A percentile compares a stretch with the other conserved stretches of the same genome.
phyloP scores from a whole-genome alignment of 2,113 vertebrate species.

The Percopsis transmontana region DNA sequence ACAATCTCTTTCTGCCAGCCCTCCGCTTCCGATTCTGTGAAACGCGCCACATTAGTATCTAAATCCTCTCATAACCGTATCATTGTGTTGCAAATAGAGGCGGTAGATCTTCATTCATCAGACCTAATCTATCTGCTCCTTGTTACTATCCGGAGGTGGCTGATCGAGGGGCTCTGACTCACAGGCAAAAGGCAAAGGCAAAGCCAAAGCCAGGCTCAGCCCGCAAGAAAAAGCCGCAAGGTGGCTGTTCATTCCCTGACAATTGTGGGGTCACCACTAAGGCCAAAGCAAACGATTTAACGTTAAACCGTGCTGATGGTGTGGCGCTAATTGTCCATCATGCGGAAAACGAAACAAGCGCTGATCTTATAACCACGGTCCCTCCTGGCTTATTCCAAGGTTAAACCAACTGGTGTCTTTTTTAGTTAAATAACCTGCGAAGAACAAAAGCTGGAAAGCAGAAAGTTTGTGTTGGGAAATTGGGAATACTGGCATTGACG shows the following conservation, averaged over 20 bases:
- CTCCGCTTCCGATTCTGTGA: slow-evolving; percentile 36
- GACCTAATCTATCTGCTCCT: slow-evolving; percentile 71
- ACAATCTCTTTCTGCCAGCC: slow-evolving; percentile 36
- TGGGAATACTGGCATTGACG: background rate
- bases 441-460: slow-evolving; percentile 37
- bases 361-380: background rate
- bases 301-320: slow-evolving; percentile 13
- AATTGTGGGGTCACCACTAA: slow-evolving; percentile 52
- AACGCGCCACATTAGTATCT: slow-evolving; percentile 66
- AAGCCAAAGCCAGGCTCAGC: slow-evolving; percentile 37
- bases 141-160: slow-evolving; percentile 60
- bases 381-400: slow-evolving; percentile 42
- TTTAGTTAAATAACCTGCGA: background rate
- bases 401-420: slow-evolving; percentile 33
- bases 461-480: background rate
- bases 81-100: slow-evolving; percentile 66
- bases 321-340: slow-evolving; percentile 1
- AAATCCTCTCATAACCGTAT: slow-evolving; percentile 65
- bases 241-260: slow-evolving; percentile 59
- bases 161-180: slow-evolving; percentile 51
- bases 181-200: background rate
- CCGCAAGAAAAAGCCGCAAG: slow-evolving; percentile 59
- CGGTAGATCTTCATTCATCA: slow-evolving; percentile 69
- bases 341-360: no score
- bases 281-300: slow-evolving; percentile 16